phyloP scores from a whole-genome alignment of 2,888 invertebrate genomes.

The Lamproptera curius region DNA sequence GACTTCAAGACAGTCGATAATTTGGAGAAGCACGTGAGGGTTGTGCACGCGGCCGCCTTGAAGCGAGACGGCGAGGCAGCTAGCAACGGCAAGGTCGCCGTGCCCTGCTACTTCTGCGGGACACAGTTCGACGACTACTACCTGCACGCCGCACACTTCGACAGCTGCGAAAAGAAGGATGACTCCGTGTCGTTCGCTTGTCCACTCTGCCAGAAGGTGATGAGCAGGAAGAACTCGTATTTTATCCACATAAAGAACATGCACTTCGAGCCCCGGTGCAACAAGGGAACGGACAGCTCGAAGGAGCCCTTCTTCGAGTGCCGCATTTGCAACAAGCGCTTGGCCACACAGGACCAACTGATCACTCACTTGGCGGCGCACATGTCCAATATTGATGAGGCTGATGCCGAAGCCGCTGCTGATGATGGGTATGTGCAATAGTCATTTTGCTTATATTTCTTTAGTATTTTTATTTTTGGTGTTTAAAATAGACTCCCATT shows the following conservation, averaged over 20 bases:
- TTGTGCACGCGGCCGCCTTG: slow-evolving; percentile 57
- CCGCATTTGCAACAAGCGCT: slow-evolving; percentile 56
- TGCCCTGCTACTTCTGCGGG: slow-evolving; percentile 59
- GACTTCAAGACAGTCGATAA: slow-evolving; percentile 58
- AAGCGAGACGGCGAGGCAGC: slow-evolving; percentile 23
- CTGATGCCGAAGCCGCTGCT: slow-evolving; percentile 31
- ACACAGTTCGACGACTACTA: slow-evolving; percentile 52
- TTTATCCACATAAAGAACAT: slow-evolving; percentile 49
- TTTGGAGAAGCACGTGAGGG: slow-evolving; percentile 59
- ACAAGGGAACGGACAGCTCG: neutral
- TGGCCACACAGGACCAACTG: slow-evolving; percentile 53
- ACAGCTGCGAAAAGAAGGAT: slow-evolving; percentile 43
- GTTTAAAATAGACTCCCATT: no score
- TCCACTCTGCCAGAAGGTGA: slow-evolving; percentile 48
- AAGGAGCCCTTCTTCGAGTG: slow-evolving; percentile 41
- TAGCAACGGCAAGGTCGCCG: slow-evolving; percentile 29
- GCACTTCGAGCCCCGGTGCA: slow-evolving; percentile 44
- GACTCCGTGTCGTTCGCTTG: slow-evolving; percentile 42
- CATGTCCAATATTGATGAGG: slow-evolving; percentile 53
- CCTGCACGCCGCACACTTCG: slow-evolving; percentile 50
- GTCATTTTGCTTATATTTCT: no score
- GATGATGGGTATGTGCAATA: slow-evolving; percentile 53
- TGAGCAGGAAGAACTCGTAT: slow-evolving; percentile 43
- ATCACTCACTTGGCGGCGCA: slow-evolving; percentile 64
- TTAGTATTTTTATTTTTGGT: no score